A percentile compares a stretch with the other conserved stretches of the same genome.
phyloP scores from a whole-genome alignment of 1,140 invertebrate genomes.

The Pseudomyrmex gracilis region DNA sequence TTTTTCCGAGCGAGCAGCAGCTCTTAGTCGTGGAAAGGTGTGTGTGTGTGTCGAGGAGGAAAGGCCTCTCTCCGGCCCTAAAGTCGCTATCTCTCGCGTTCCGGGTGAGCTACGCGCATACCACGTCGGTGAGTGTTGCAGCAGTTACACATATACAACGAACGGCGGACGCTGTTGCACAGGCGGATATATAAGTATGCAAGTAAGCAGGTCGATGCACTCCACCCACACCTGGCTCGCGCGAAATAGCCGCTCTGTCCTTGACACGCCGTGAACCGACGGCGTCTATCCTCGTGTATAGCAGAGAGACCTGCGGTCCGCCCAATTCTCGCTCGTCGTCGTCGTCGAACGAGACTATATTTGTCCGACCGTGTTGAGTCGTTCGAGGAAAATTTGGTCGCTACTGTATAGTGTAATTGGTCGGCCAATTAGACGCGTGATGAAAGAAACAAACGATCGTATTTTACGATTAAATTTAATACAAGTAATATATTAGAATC shows the following conservation, averaged over 20 bases:
- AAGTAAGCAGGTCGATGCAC: slow-evolving; percentile 66
- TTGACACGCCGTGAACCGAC: slow-evolving; percentile 64
- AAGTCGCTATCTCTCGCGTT: slow-evolving; percentile 32
- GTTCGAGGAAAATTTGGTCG: background rate
- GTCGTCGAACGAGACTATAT: slow-evolving; percentile 18
- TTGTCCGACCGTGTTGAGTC: background rate
- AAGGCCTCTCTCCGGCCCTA: background rate
- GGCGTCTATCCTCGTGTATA: slow-evolving; percentile 9
- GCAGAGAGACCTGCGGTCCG: slow-evolving; percentile 3
- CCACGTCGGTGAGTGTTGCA: slow-evolving; percentile 25
- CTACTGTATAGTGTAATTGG: background rate
- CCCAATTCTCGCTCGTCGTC: too few relatives aligned
- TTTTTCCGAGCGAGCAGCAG: slow-evolving; percentile 9
- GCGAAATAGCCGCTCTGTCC: slow-evolving; percentile 52
- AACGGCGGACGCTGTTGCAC: slow-evolving; percentile 33
- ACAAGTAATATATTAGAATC: background rate
- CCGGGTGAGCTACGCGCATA: slow-evolving; percentile 40
- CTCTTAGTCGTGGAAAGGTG: slow-evolving; percentile 24
- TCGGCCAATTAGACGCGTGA: background rate
- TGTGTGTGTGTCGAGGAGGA: slow-evolving; percentile 22
- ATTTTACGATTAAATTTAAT: background rate
- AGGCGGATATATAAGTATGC: slow-evolving; percentile 49
- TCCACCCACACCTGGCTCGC: slow-evolving; percentile 66
- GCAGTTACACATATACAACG: background rate
- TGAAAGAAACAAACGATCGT: too few relatives aligned